Evolutionary conservation across 2,888 invertebrate species (phyloP).

Genomic region (Phyto melanocephala): DNA sequence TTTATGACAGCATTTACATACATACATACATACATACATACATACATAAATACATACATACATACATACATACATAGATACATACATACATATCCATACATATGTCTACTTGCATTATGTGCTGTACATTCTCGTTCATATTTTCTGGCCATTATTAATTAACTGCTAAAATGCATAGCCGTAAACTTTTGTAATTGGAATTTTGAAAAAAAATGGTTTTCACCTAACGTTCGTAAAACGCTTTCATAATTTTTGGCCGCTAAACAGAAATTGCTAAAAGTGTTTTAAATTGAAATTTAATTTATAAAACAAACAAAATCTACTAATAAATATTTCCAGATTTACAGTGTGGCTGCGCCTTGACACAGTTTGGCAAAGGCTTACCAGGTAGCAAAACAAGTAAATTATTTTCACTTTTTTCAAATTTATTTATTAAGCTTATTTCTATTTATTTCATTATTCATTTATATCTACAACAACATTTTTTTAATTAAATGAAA

Average conservation of each 20-base stretch:
- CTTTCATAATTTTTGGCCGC: slow-evolving; percentile 1
- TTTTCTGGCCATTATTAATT: not conserved
- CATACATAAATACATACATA: too few species aligned
- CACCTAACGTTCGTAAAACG: not conserved
- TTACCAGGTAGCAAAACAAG: slow-evolving; percentile 72
- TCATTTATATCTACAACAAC: not conserved
- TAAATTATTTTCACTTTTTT: slow-evolving; percentile 32
- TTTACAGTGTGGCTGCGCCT: slow-evolving; percentile 77
- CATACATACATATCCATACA: too few species aligned
- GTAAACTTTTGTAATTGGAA: slow-evolving; percentile 12
- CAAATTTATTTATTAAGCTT: not conserved
- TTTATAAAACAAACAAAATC: not conserved
- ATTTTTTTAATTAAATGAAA: not conserved
- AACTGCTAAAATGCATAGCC: slow-evolving; percentile 6
- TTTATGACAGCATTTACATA: not conserved
- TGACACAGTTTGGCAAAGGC: slow-evolving; percentile 76
- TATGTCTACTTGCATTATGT: not conserved
- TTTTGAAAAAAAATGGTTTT: not conserved
- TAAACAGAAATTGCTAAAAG: not conserved
- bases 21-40: too few species aligned
- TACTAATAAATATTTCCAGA: slow-evolving; percentile 70
- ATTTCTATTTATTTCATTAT: not conserved
- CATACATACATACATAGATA: too few species aligned
- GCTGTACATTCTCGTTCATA: not conserved
- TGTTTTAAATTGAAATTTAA: not conserved